These are phyloP conservation scores for Anomalospiza imberbis DNA, from an alignment of 2,797 vertebrate species.

Conservation along the genomic window DNA sequence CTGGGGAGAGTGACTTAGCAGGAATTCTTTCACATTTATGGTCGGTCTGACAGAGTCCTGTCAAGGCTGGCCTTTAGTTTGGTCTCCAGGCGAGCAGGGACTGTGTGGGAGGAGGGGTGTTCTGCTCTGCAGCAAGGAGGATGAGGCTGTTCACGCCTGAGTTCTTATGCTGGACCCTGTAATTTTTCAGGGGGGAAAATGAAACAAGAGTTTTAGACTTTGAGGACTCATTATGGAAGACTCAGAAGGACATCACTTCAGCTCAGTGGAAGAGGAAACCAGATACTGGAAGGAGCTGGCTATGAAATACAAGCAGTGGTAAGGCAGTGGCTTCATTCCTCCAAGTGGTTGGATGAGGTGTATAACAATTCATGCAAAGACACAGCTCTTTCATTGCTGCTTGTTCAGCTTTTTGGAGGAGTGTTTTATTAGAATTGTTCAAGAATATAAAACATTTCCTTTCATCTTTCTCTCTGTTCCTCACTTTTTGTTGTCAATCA, in stretches of 20 bases:
- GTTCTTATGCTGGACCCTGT: background rate
- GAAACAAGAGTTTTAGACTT: constrained; percentile 8
- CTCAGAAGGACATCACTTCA: constrained; percentile 72
- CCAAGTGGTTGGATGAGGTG: background rate
- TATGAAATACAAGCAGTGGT: constrained; percentile 87
- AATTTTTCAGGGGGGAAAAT: constrained; percentile 15
- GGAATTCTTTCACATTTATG: background rate
- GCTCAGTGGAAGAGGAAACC: constrained; percentile 85
- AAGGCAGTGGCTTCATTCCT: background rate
- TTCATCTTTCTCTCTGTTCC: background rate
- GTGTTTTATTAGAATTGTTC: background rate
- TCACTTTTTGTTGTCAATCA: background rate
- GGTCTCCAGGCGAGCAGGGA: background rate
- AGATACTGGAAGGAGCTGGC: constrained; percentile 90
- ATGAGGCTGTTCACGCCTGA: background rate
- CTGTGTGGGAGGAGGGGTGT: background rate
- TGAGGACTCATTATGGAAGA: constrained; percentile 66
- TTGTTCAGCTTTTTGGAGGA: background rate
- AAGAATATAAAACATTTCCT: background rate
- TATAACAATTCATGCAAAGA: background rate
- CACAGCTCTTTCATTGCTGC: background rate
- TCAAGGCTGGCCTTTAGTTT: background rate
- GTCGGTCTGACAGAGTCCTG: background rate
- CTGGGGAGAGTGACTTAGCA: background rate
- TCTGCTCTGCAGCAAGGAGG: background rate